phyloP scores from a whole-genome alignment of 2,797 vertebrate species.

The Coendou prehensilis region DNA sequence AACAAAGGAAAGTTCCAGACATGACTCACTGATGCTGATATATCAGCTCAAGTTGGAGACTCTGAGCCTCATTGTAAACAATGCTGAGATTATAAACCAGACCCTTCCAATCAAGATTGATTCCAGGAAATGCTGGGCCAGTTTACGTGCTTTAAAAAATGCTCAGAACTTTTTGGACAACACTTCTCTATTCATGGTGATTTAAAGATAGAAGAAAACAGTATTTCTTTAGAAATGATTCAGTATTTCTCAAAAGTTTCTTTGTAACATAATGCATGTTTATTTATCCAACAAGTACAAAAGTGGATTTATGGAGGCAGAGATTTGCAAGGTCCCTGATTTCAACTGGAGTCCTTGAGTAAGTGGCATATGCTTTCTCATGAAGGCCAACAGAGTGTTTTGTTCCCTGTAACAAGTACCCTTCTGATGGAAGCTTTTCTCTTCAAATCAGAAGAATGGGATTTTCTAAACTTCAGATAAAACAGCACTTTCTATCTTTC shows the following conservation, averaged over 20 bases:
- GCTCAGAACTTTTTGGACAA: slow-evolving; percentile 52
- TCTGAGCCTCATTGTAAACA: slow-evolving; percentile 26
- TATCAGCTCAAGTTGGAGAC: slow-evolving; percentile 41
- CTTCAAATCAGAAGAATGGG: slow-evolving; percentile 17
- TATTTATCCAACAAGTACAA: background rate
- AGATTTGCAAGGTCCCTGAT: background rate
- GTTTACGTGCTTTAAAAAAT: slow-evolving; percentile 56
- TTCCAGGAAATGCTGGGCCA: slow-evolving; percentile 66
- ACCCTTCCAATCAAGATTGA: slow-evolving; percentile 58
- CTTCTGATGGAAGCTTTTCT: slow-evolving; percentile 35
- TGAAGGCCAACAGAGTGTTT: slow-evolving; percentile 30
- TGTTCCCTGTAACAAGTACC: background rate
- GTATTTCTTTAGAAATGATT: slow-evolving; percentile 55
- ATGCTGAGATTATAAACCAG: slow-evolving; percentile 65
- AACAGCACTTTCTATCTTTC: slow-evolving; percentile 6
- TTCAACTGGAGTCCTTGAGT: slow-evolving; percentile 9
- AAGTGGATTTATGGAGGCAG: background rate
- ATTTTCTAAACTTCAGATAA: slow-evolving; percentile 17
- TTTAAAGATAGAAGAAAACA: slow-evolving; percentile 66
- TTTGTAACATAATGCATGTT: background rate
- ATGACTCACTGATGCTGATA: slow-evolving; percentile 26
- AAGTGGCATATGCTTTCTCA: slow-evolving; percentile 12
- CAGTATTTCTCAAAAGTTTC: background rate
- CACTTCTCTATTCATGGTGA: background rate
- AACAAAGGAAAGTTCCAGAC: slow-evolving; percentile 38